Conservation (phyloP, 2,113 vertebrate species). For the Nycticebus coucang region DNA sequence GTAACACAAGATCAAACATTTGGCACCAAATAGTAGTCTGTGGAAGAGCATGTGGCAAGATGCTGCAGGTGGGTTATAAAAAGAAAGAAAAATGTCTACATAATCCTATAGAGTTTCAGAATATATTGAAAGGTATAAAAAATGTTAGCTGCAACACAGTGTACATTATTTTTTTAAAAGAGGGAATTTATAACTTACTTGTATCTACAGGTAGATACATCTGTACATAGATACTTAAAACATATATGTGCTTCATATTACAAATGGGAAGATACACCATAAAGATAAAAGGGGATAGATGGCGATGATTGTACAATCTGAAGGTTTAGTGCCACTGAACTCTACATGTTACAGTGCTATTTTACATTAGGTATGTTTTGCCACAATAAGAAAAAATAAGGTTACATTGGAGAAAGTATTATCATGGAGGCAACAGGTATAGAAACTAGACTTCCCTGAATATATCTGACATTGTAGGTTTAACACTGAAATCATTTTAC, state of each 20-base stretch:
- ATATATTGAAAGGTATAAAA: neutral
- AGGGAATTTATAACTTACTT: neutral
- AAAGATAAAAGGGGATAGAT: neutral
- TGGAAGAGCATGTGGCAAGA: neutral
- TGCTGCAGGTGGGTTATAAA: neutral
- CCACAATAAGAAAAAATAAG: neutral
- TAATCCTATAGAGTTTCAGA: neutral
- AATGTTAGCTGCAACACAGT: neutral
- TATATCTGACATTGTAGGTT: neutral
- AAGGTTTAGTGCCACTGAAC: neutral
- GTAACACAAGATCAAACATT: neutral
- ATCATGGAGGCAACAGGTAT: neutral
- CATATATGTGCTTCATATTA: neutral
- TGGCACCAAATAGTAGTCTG: neutral
- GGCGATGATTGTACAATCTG: neutral
- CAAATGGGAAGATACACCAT: neutral
- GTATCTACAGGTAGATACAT: neutral
- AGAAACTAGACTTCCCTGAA: neutral
- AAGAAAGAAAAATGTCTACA: neutral
- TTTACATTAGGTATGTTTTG: neutral
- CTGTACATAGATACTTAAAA: neutral
- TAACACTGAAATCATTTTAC: neutral
- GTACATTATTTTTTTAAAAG: neutral
- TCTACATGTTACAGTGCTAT: neutral
- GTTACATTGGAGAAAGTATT: neutral